Conservation (phyloP, 92 coral and sea anemone species). For the Epizoanthus rinbou region DNA sequence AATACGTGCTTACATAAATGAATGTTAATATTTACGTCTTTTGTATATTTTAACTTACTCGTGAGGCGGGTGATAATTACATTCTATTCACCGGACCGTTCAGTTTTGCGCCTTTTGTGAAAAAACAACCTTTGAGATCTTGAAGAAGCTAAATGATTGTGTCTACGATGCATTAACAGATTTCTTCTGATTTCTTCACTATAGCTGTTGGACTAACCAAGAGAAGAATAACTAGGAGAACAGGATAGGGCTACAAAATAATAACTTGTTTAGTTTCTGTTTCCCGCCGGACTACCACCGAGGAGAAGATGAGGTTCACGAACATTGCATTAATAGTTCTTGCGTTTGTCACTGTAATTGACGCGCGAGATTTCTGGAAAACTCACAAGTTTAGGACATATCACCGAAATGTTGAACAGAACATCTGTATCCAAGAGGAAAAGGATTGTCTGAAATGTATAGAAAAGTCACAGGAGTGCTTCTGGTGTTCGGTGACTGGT, state of each 20-base stretch:
- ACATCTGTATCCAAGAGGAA: slow-evolving; percentile 5
- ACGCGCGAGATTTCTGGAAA: slow-evolving; percentile 6
- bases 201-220: background rate
- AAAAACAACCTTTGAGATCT: background rate
- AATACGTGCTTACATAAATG: slow-evolving; percentile 2
- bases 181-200: slow-evolving; percentile 4
- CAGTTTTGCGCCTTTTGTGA: slow-evolving; percentile 38
- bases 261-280: background rate
- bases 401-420: background rate
- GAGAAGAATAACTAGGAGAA: background rate
- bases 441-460: slow-evolving; percentile 7
- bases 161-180: background rate
- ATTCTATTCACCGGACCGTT: slow-evolving; percentile 27
- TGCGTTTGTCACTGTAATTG: slow-evolving; percentile 2
- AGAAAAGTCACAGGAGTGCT: slow-evolving; percentile 15
- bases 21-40: slow-evolving; percentile 12
- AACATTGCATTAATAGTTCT: background rate
- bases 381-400: background rate
- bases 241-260: background rate
- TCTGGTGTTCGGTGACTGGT: slow-evolving; percentile 23
- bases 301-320: slow-evolving; percentile 3
- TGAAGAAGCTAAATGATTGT: background rate
- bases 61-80: slow-evolving; percentile 10
- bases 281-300: background rate
- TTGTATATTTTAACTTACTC: background rate